These are phyloP conservation scores for Butorides virescens DNA, from an alignment of 2,113 vertebrate species.

Conservation along the genomic window DNA sequence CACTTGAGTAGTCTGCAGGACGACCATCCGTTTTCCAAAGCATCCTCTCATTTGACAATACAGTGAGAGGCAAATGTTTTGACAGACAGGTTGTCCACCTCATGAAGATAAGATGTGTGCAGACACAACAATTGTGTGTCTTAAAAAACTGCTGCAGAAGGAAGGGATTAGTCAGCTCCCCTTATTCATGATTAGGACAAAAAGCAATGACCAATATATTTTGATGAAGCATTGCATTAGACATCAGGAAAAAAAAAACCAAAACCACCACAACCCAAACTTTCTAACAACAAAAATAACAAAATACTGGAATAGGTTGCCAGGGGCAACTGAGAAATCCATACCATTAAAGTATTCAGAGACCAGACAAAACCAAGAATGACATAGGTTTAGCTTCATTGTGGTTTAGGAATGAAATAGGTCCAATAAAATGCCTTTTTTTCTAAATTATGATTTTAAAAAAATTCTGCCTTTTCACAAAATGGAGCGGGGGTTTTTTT, in stretches of 20 bases:
- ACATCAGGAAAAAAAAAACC: not conserved
- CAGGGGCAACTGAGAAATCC: not conserved
- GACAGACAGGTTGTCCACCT: not conserved
- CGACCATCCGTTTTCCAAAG: not conserved
- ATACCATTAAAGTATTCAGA: not conserved
- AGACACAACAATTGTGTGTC: not conserved
- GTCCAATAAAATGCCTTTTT: not conserved
- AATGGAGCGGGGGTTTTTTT: not conserved
- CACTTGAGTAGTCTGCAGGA: not conserved
- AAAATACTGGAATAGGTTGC: not conserved
- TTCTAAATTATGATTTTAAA: not conserved
- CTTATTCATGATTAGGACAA: not conserved
- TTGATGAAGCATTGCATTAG: not conserved
- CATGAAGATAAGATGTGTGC: not conserved
- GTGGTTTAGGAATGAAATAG: not conserved
- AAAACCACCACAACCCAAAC: not conserved
- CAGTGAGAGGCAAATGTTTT: not conserved
- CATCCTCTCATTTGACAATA: not conserved
- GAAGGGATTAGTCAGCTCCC: not conserved
- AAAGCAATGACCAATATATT: not conserved
- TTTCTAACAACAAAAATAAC: not conserved
- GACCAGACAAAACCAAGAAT: not conserved
- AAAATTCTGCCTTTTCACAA: not conserved
- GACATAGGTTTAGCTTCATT: rapidly evolving
- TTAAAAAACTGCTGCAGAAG: not conserved